Conservation (phyloP, 2,113 vertebrate species). For the Colius striatus region DNA sequence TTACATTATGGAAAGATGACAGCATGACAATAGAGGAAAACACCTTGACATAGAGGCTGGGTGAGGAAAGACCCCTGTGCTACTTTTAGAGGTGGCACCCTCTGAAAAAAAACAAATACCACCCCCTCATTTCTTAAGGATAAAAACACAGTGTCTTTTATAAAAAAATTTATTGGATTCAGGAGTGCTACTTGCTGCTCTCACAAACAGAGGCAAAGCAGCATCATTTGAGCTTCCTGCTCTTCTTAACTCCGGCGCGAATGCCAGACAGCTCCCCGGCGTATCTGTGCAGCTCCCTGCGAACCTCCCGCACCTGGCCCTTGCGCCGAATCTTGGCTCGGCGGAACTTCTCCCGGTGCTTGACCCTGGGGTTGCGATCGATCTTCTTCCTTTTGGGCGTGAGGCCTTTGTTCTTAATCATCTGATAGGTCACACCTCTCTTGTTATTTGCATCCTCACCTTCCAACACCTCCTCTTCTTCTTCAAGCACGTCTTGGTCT, state of each 20-base stretch:
- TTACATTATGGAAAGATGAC: fast-evolving
- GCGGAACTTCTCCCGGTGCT: slow-evolving; percentile 93
- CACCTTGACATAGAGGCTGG: fast-evolving
- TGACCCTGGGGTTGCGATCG: slow-evolving; percentile 95
- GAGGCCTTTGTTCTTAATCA: slow-evolving; percentile 87
- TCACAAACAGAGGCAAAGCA: fast-evolving
- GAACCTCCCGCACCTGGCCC: slow-evolving; percentile 92
- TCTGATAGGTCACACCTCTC: slow-evolving; percentile 79
- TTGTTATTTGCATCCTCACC: slow-evolving; percentile 62
- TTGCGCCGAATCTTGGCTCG: slow-evolving; percentile 91
- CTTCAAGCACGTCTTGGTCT: background rate
- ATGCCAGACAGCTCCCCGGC: slow-evolving; percentile 91
- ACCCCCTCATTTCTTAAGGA: background rate
- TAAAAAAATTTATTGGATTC: slow-evolving; percentile 28
- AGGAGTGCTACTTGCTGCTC: fast-evolving
- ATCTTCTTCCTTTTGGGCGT: slow-evolving; percentile 95
- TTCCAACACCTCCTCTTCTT: fast-evolving
- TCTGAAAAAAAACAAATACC: background rate
- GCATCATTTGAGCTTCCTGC: slow-evolving; percentile 88
- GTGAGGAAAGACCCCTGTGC: background rate
- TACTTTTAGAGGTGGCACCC: background rate
- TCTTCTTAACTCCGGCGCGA: slow-evolving; percentile 94
- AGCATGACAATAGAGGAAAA: background rate
- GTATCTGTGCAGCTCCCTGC: slow-evolving; percentile 84
- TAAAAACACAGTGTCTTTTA: fast-evolving